phyloP scores from a whole-genome alignment of 2,797 vertebrate genomes.

The Sebastes matsubarae region DNA sequence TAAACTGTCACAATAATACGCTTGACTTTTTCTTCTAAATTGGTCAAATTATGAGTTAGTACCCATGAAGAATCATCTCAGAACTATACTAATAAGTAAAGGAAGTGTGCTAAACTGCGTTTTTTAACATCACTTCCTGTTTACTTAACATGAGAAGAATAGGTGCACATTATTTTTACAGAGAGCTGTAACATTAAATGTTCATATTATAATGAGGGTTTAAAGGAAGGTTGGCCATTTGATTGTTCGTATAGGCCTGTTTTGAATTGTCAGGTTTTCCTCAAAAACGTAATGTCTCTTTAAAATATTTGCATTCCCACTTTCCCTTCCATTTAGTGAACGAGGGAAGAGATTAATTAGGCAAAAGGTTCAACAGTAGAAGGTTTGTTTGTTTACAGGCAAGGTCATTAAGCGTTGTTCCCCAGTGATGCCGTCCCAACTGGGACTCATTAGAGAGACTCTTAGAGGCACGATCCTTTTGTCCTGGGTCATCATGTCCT shows the following conservation, averaged over 20 bases:
- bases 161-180: not conserved
- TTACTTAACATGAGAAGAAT: not conserved
- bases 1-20: not conserved
- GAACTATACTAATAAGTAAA: not conserved
- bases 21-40: not conserved
- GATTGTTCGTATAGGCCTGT: not conserved
- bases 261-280: not conserved
- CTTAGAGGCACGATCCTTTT: constrained; percentile 7
- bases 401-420: constrained; percentile 52
- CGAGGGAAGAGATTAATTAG: constrained; percentile 53
- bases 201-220: not conserved
- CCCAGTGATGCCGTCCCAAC: constrained; percentile 27
- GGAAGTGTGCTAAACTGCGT: not conserved
- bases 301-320: not conserved
- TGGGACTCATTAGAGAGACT: constrained; percentile 51
- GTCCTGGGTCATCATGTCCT: constrained; percentile 22
- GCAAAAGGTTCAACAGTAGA: constrained; percentile 1
- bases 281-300: not conserved
- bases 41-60: not conserved
- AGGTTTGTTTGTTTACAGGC: constrained; percentile 62
- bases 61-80: not conserved
- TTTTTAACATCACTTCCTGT: not conserved
- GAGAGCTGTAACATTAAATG: not conserved
- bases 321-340: constrained; percentile 4
- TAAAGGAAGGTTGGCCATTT: not conserved